These are phyloP conservation scores for Loxodonta africana DNA, from an alignment of 2,113 vertebrate genomes.

Conservation along the genomic window DNA sequence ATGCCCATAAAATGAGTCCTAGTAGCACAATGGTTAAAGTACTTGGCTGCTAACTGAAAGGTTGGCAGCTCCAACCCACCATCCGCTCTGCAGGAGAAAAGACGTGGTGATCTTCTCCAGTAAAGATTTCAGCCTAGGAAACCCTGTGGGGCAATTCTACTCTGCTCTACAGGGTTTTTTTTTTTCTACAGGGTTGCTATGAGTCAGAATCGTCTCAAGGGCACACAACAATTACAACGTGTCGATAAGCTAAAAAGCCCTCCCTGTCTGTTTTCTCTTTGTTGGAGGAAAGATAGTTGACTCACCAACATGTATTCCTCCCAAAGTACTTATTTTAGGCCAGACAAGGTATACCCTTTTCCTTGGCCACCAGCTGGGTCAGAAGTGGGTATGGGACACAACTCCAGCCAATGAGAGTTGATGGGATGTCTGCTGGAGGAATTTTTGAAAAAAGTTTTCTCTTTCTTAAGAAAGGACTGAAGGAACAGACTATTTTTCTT, in stretches of 20 bases:
- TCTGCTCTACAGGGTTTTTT: no score
- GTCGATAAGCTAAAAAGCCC: not conserved
- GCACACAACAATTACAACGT: no score
- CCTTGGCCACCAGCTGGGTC: not conserved
- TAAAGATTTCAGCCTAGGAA: no score
- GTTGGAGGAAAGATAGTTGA: not conserved
- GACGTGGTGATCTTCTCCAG: no score
- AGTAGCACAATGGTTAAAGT: no score
- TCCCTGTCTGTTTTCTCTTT: not conserved
- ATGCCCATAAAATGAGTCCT: not conserved
- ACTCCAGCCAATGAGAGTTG: not conserved
- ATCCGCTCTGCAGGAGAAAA: no score
- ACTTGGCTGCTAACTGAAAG: no score
- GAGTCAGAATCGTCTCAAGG: no score
- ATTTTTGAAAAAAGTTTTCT: not conserved
- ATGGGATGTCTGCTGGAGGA: not conserved
- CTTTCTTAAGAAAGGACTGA: not conserved
- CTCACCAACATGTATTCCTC: not conserved
- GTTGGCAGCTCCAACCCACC: no score
- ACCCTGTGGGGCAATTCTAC: no score
- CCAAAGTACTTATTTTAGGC: not conserved
- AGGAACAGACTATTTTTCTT: not conserved
- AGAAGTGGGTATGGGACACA: not conserved
- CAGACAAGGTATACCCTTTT: not conserved
- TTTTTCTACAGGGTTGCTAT: no score